These are phyloP conservation scores for Eledone cirrhosa DNA, from an alignment of 2,888 invertebrate genomes.

Conservation along the genomic window DNA sequence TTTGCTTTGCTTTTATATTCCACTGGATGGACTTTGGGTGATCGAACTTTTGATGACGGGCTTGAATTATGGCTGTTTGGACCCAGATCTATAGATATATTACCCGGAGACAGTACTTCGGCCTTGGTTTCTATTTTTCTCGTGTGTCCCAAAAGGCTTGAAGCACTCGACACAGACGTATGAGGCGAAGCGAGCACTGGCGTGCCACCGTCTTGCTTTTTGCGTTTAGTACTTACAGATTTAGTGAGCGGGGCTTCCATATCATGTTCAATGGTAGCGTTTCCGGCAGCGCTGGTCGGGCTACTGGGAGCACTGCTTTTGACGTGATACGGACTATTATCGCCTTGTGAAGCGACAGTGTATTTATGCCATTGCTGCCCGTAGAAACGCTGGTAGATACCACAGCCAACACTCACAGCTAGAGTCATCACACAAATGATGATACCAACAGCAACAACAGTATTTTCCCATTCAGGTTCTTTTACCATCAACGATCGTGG, in stretches of 20 bases:
- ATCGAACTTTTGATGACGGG: constrained; percentile 44
- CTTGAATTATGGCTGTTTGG: constrained; percentile 49
- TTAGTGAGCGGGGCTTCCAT: constrained; percentile 57
- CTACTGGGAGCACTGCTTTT: constrained; percentile 34
- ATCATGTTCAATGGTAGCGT: constrained; percentile 49
- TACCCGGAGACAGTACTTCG: constrained; percentile 42
- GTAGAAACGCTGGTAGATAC: constrained; percentile 52
- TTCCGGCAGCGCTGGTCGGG: constrained; percentile 33
- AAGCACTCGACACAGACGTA: constrained; percentile 50
- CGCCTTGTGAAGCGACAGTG: constrained; percentile 50
- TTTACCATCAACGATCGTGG: constrained; percentile 28
- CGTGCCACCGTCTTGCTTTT: constrained; percentile 33
- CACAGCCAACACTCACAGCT: constrained; percentile 50
- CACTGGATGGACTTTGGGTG: constrained; percentile 53
- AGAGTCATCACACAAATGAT: constrained; percentile 57
- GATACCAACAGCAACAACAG: constrained; percentile 60
- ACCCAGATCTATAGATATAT: constrained; percentile 48
- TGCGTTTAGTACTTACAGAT: constrained; percentile 27
- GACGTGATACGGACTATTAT: constrained; percentile 50
- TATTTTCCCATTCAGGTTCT: constrained; percentile 52
- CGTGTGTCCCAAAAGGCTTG: constrained; percentile 39
- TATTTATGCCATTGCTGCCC: constrained; percentile 52
- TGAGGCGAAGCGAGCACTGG: constrained; percentile 36
- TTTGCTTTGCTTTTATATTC: constrained; percentile 40
- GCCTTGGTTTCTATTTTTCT: constrained; percentile 46